Conservation (phyloP, 92 coral and sea anemone genomes). For the Blastomussa wellsi region DNA sequence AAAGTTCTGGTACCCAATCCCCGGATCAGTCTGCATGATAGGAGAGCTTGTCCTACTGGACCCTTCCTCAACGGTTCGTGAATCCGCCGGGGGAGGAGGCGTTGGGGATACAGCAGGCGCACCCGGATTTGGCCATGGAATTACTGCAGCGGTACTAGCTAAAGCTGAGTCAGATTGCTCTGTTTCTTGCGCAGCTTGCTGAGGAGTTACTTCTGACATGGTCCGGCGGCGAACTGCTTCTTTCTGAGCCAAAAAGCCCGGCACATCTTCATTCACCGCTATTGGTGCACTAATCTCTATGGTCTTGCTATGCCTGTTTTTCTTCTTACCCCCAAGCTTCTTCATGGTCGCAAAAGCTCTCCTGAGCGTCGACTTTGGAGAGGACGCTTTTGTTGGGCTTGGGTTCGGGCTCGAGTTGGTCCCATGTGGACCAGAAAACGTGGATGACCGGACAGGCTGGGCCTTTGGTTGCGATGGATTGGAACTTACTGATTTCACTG, state of each 20-base stretch:
- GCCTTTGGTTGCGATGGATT: slow-evolving; percentile 19
- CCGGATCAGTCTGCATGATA: slow-evolving; percentile 51
- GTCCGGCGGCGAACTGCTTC: slow-evolving; percentile 45
- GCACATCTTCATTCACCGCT: slow-evolving; percentile 67
- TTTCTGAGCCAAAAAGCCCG: slow-evolving; percentile 57
- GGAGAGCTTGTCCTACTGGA: slow-evolving; percentile 44
- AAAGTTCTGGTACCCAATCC: slow-evolving; percentile 77
- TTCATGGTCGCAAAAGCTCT: slow-evolving; percentile 75
- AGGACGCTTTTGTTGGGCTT: slow-evolving; percentile 43
- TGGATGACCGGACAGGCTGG: slow-evolving; percentile 1
- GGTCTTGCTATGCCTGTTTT: slow-evolving; percentile 60
- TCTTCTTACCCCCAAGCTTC: slow-evolving; percentile 71
- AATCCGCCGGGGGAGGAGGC: slow-evolving; percentile 12
- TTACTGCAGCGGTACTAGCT: background rate
- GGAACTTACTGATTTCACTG: slow-evolving; percentile 31
- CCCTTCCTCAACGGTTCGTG: background rate
- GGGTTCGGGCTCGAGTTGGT: slow-evolving; percentile 23
- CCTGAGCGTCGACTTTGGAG: slow-evolving; percentile 69
- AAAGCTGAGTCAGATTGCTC: background rate
- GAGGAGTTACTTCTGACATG: slow-evolving; percentile 21
- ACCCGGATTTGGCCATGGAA: background rate
- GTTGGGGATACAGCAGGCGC: background rate
- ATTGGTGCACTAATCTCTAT: slow-evolving; percentile 85
- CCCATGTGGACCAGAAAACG: slow-evolving; percentile 23
- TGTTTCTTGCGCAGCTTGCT: background rate